Conservation (phyloP, 2,888 invertebrate genomes). For the Apotomis betuletana region DNA sequence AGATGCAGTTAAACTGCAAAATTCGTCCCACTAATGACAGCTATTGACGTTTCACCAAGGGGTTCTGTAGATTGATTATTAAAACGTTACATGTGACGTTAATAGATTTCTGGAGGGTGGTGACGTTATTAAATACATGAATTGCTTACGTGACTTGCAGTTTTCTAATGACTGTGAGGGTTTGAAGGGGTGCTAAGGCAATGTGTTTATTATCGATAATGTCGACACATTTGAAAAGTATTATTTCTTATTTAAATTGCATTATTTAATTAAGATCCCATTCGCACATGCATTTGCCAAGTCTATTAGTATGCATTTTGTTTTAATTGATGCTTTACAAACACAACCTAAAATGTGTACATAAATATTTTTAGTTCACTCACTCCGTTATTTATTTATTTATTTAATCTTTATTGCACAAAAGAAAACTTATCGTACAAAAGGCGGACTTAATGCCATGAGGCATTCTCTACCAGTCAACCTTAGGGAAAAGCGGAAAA, state of each 20-base stretch:
- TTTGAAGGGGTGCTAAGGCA: slow-evolving; percentile 23
- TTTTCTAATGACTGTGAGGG: slow-evolving; percentile 69
- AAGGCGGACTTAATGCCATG: too few species aligned
- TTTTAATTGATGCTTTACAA: too few species aligned
- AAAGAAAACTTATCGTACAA: too few species aligned
- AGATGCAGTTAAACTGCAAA: not conserved
- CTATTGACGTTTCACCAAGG: slow-evolving; percentile 47
- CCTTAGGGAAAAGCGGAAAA: too few species aligned
- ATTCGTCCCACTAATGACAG: not conserved
- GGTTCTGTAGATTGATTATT: slow-evolving; percentile 71
- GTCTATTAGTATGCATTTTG: too few species aligned
- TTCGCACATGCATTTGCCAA: not conserved
- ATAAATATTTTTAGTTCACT: too few species aligned
- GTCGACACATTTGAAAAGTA: slow-evolving; percentile 25
- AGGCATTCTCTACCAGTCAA: too few species aligned
- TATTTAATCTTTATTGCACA: too few species aligned
- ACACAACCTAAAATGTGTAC: too few species aligned
- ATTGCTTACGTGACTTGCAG: slow-evolving; percentile 64
- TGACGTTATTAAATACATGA: slow-evolving; percentile 80
- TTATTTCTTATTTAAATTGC: not conserved
- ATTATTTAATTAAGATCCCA: not conserved
- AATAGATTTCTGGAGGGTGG: slow-evolving; percentile 76
- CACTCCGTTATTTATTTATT: too few species aligned
- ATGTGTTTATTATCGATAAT: slow-evolving; percentile 32
- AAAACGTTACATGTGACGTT: slow-evolving; percentile 69